phyloP scores from a whole-genome alignment of 2,113 vertebrate genomes.

The Acrocephalus kingi region DNA sequence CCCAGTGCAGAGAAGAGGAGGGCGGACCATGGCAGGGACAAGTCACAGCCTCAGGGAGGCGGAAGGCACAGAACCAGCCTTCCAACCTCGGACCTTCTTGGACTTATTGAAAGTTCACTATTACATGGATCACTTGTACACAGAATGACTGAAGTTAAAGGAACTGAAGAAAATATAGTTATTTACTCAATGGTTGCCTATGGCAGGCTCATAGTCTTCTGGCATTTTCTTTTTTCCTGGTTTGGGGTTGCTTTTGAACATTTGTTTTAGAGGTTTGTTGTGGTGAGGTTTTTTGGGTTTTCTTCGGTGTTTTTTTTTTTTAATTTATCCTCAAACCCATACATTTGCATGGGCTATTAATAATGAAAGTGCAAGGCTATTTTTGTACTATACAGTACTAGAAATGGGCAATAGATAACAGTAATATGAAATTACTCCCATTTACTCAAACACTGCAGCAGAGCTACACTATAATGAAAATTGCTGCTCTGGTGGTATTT shows the following conservation, averaged over 20 bases:
- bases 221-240: not conserved
- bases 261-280: not conserved
- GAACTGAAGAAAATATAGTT: not conserved
- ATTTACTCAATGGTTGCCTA: not conserved
- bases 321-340: not conserved
- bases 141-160: not conserved
- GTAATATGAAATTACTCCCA: not conserved
- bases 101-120: not conserved
- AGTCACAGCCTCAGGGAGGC: accelerated
- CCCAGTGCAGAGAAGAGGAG: not conserved
- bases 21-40: accelerated
- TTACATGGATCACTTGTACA: not conserved
- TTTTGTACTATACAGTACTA: not conserved
- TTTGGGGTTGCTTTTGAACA: not conserved
- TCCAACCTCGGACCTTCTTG: not conserved
- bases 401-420: not conserved
- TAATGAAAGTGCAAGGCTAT: not conserved
- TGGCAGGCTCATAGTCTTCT: not conserved
- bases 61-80: not conserved
- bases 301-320: not conserved
- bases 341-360: not conserved
- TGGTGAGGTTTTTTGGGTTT: not conserved
- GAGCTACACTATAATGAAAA: not conserved
- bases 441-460: not conserved
- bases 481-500: not conserved